Percentiles rank a stretch among this genome's conserved stretches.
These are phyloP conservation scores for Apis florea DNA, from an alignment of 1,140 invertebrate genomes.

Conservation along the genomic window DNA sequence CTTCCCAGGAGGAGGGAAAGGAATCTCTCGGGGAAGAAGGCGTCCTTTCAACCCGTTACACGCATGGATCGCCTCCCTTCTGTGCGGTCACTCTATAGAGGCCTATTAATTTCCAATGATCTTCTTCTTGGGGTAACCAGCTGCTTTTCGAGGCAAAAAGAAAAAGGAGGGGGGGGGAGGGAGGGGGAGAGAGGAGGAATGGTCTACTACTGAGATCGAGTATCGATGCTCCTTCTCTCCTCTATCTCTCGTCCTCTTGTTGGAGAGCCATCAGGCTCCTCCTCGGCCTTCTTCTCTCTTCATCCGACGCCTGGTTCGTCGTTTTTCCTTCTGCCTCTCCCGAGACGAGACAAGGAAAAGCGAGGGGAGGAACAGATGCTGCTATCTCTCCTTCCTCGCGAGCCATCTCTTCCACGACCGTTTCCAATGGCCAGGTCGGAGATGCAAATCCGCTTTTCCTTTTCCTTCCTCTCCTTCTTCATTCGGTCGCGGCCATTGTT, in stretches of 20 bases:
- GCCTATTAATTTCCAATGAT: slow-evolving; percentile 77
- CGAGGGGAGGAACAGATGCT: slow-evolving; percentile 64
- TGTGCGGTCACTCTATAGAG: slow-evolving; percentile 50
- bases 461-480: no score
- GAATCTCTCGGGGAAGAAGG: slow-evolving; percentile 1
- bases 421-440: slow-evolving; percentile 50
- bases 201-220: slow-evolving; percentile 64
- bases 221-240: slow-evolving; percentile 39
- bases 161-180: neutral
- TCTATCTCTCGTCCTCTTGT: slow-evolving; percentile 40
- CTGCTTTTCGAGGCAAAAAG: slow-evolving; percentile 53
- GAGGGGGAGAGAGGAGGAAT: slow-evolving; percentile 25
- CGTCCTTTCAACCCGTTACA: slow-evolving; percentile 63
- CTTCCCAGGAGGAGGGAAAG: slow-evolving; percentile 52
- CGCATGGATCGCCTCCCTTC: slow-evolving; percentile 53
- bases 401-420: slow-evolving; percentile 17
- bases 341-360: no score
- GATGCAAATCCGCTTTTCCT: no score
- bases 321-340: slow-evolving; percentile 25
- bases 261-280: slow-evolving; percentile 52
- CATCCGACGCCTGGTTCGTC: neutral
- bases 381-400: slow-evolving; percentile 43
- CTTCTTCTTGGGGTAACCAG: slow-evolving; percentile 68
- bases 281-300: neutral
- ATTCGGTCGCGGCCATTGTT: no score